Evolutionary conservation across 1,140 invertebrate genomes (phyloP), one percentile per base, ranked within the genome.

Genomic region (Copidosoma floridanum): DNA sequence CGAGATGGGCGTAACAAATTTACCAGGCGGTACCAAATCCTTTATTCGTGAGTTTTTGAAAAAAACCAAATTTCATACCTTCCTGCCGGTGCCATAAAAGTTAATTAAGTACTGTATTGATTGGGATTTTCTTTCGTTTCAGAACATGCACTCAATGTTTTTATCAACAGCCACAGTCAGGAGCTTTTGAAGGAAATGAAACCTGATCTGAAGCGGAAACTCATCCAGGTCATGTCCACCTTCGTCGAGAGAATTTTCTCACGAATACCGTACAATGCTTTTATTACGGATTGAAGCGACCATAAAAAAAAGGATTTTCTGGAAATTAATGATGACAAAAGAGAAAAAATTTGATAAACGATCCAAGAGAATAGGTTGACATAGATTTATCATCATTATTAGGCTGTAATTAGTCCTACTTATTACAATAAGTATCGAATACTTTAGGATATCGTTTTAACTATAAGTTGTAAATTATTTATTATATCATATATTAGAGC

Each of bases 121-220:
- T n/a, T n/a, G n/a, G n/a, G n/a, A n/a, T n/a, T n/a, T 24, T 24
- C n/a, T 16, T 51, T 38, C 11, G 16, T 53, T 53, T 53, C 78
- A 93, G 90, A 91, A 72, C 89, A 90, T 24, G 90, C 90, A 29
- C 71, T 93, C 40, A 93, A 93, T 77, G 76, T 90, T n/a, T 92
- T 93, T 74, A 93, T 93, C 71, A 93, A 92, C 71, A 89, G 87
- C 0, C 91, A 92, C 71, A 85, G 88, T 1, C 90, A 92, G 69
- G 90, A 92, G 63, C 76, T 92, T 8, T 71, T 92, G 10, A 90
- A 89, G 69, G 90, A 92, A 81, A 93, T 93, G 90, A 93, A 93
- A 74, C 90, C 90, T 0, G 87, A 89, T 71, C 79, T 93, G 26
- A 87, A 90, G 64, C 84, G 83, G 61, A 91, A 93, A 71, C 78